Evolutionary conservation across 1,140 invertebrate genomes (phyloP).

Genomic region (Sitobion miscanthi): DNA sequence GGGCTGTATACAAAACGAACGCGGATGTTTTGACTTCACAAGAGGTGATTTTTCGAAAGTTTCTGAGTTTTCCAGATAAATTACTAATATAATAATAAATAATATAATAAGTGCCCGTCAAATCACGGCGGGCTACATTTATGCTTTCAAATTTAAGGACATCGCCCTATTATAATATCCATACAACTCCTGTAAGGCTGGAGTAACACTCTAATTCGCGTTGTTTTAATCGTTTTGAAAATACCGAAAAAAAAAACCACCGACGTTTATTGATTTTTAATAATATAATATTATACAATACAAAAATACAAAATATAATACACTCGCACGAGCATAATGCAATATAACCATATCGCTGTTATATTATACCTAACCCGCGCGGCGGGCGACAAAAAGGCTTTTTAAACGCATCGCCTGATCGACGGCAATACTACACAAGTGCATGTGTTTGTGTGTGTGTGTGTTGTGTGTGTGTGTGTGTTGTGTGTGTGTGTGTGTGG

Average conservation of each 20-base stretch:
- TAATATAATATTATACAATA: background rate
- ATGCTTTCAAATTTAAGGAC: background rate
- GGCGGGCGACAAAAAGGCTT: background rate
- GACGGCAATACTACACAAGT: background rate
- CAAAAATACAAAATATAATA: background rate
- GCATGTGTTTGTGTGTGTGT: background rate
- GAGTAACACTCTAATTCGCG: background rate
- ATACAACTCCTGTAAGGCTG: background rate
- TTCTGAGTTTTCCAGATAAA: background rate
- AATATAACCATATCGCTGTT: background rate
- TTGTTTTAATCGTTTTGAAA: background rate
- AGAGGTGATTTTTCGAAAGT: background rate
- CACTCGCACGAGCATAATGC: too few species aligned
- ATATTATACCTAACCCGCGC: background rate
- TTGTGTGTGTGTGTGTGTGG: too few species aligned
- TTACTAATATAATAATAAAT: background rate
- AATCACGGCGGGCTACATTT: too few species aligned
- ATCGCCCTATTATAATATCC: background rate
- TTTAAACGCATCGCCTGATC: slow-evolving; percentile 12
- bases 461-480: background rate
- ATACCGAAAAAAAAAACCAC: background rate
- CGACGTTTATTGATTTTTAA: background rate
- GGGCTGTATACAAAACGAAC: too few species aligned
- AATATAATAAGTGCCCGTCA: background rate
- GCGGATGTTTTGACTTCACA: too few species aligned